Conservation (phyloP, 1,140 invertebrate genomes). For the Eumeta japonica region DNA sequence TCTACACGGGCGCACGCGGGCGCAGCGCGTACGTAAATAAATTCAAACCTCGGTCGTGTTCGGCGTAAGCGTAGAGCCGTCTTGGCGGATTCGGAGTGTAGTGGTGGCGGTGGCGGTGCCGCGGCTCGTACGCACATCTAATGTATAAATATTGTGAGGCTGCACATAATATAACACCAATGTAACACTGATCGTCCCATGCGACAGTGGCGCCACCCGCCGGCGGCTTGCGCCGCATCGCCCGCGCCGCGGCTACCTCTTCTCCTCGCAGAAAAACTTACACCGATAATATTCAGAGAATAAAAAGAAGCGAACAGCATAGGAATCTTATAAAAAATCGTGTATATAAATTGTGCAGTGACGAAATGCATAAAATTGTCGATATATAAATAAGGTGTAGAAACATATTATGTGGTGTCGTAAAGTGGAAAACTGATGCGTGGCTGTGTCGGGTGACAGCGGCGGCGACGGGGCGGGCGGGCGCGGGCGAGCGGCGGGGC, state of each 20-base stretch:
- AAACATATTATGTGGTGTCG: neutral
- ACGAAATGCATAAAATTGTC: neutral
- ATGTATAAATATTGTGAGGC: neutral
- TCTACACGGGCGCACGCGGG: too few species aligned
- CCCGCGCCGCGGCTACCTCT: neutral
- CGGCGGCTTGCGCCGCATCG: too few species aligned
- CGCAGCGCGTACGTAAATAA: too few species aligned
- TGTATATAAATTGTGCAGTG: neutral
- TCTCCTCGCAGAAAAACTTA: neutral
- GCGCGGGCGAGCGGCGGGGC: slow-evolving; percentile 19
- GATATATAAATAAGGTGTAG: neutral
- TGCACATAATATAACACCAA: neutral
- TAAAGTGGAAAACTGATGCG: neutral
- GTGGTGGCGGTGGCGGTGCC: too few species aligned
- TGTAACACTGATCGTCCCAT: neutral
- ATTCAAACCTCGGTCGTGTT: too few species aligned
- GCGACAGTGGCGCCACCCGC: neutral
- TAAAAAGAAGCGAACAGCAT: neutral
- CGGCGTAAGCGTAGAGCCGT: too few species aligned
- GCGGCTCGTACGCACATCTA: neutral
- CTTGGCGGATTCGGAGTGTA: too few species aligned
- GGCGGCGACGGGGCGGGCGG: too few species aligned
- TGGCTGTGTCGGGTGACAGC: too few species aligned
- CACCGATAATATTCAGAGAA: neutral
- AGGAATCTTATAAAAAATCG: neutral